phyloP scores from a whole-genome alignment of 2,113 vertebrate species.

The Chlamydotis undulata region DNA sequence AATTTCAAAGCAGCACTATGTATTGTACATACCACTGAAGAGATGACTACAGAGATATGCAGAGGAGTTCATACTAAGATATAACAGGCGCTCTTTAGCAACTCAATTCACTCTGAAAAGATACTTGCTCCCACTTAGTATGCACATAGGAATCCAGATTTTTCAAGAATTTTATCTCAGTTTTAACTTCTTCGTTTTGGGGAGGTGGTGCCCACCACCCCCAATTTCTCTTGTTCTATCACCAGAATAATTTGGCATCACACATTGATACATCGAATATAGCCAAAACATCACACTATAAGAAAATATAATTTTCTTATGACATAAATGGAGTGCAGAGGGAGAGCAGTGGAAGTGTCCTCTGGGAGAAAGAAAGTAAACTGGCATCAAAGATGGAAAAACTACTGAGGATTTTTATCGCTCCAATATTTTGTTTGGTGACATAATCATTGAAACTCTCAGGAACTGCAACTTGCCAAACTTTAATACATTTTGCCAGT shows the following conservation, averaged over 20 bases:
- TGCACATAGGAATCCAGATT: neutral
- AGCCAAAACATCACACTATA: neutral
- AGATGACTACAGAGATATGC: neutral
- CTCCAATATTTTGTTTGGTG: neutral
- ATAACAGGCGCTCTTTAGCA: neutral
- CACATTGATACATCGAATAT: neutral
- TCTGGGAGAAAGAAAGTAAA: neutral
- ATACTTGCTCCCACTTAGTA: neutral
- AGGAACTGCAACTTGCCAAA: neutral
- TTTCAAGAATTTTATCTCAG: neutral
- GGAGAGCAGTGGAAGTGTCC: neutral
- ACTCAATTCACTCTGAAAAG: neutral
- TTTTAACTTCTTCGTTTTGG: neutral
- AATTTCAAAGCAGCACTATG: neutral
- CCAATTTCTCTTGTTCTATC: neutral
- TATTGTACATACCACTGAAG: rapidly evolving
- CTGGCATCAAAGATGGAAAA: neutral
- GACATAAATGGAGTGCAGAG: neutral
- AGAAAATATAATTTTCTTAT: neutral
- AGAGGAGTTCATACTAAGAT: neutral
- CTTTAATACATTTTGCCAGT: neutral
- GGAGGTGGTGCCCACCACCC: no score
- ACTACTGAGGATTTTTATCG: neutral
- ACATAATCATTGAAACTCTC: neutral
- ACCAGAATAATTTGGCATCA: neutral